Evolutionary conservation across 2,888 invertebrate species (phyloP), one percentile per base, ranked within the genome.

Genomic region (Drosophila rubida): DNA sequence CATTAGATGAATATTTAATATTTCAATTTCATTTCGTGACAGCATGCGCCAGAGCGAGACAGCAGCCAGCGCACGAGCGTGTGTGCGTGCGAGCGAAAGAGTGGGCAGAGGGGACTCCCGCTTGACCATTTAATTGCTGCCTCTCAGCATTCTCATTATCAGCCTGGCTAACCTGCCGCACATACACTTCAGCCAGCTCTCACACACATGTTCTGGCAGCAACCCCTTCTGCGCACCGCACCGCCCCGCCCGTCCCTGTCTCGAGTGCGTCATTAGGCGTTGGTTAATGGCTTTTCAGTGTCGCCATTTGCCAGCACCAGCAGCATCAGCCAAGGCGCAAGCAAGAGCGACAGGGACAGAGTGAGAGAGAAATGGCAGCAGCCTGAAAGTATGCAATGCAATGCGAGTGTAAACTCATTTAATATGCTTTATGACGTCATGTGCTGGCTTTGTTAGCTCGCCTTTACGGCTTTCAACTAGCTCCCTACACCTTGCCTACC

Each of bases 211-310:
- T 16, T 27, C 30, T 19, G 2, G 6, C 13, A 27, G 32, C 23
- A 25, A 32, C 45, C n/a, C 16, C 41, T 1, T 19, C 25, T 13
- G 8, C 55, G 51, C 48, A 54, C 13, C 60, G 57, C n/a, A n/a
- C n/a, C n/a, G n/a, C n/a, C 51, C 35, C 45, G 32, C 48, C 57
- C 49, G 55, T 45, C 19, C 48, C 50, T 65, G 76, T 80, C 83
- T 81, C 81, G 72, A 83, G 83, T 81, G 86, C 80, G 66, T 83
- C 81, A 76, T 86, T 82, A 84, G 80, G 76, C 72, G 78, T 83
- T 81, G 79, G 87, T 89, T 89, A 89, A 89, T 89, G 89, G 80
- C 88, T 75, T 89, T 88, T 89, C 78, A 83, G 80, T 83, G 88
- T 89, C 74, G 70, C 74, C 66, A 74, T 60, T 69, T 68, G 62